Base-by-base conservation (phyloP, 2,113 vertebrate species). In the Nicator chloris region DNA sequence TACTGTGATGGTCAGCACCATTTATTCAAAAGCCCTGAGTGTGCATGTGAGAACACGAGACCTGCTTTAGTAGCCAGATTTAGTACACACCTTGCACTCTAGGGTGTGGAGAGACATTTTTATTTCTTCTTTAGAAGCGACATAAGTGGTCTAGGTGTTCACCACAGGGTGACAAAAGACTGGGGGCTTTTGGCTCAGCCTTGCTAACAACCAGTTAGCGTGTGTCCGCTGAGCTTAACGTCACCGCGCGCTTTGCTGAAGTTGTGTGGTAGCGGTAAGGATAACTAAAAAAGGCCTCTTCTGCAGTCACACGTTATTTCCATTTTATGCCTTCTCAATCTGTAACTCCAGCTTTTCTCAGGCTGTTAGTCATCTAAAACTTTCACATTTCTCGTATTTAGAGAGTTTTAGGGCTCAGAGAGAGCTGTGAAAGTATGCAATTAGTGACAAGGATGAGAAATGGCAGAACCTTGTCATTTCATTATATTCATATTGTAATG, bases 331-430 rank as follows among this genome's bases (percentile, higher is more conserved):
- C 57, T 95, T 88, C 42, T 56, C 90, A 92, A 13, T 60, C 40
- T 91, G 83, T 64, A 95, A 51, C 44, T 92, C 49, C 57, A 94
- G 75, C 56, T 84, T 93, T 84, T 86, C 86, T 83, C 64, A 86
- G 68, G 77, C 72, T 92, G 51, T 90, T 96, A 90, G 70, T 92
- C 82, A 86, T 96, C 76, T 71, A 93, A 92, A 95, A 93, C 85
- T 93, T 95, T 44, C 65, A 60, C n/a, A 81, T 96, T 94, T 95
- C 60, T 95, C 44, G 31, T 90, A 69, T 92, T 95, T 95, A 83
- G 56, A 81, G 79, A 93, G 64, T 93, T 95, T 76, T 68, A 92
- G 75, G 76, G 40, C 90, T 90, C n/a, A 45, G 70, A 81, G 33
- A 30, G 76, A 93, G 44, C 71, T 94, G 86, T 93, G 79, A 94